These are phyloP conservation scores for Sterrhoptilus dennistouni DNA, from an alignment of 2,113 vertebrate genomes.

Conservation along the genomic window DNA sequence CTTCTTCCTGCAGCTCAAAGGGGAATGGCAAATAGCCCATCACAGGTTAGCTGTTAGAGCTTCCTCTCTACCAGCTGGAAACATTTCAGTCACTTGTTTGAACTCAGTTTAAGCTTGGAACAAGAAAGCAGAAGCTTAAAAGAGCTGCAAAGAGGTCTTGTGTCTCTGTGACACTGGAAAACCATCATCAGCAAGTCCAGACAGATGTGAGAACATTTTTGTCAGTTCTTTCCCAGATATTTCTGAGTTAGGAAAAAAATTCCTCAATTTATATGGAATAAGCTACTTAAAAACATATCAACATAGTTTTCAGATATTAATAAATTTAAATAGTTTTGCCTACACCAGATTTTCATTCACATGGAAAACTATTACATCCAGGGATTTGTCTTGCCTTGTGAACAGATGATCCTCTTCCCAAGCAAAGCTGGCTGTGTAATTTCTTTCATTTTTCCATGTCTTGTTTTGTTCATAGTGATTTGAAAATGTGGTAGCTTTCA, in stretches of 20 bases:
- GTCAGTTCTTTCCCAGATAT: background rate
- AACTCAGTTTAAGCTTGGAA: background rate
- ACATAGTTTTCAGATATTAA: background rate
- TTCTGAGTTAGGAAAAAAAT: background rate
- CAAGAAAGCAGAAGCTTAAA: background rate
- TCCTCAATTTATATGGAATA: background rate
- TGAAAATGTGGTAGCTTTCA: background rate
- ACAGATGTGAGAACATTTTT: background rate
- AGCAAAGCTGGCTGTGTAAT: background rate
- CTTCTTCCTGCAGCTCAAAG: background rate
- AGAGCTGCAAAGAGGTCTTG: background rate
- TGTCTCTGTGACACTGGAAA: background rate
- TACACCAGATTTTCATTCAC: background rate
- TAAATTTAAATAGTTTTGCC: background rate
- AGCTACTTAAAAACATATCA: background rate
- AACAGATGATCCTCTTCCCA: background rate
- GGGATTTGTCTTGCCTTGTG: background rate
- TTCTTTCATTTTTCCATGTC: background rate
- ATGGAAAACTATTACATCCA: background rate
- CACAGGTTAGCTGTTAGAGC: background rate
- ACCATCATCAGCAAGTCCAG: background rate
- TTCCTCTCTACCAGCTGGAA: background rate
- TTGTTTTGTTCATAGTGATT: background rate
- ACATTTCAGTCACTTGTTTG: background rate
- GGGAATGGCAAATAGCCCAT: background rate